phyloP scores from a whole-genome alignment of 1,140 invertebrate genomes.

The Macrobrachium rosenbergii region DNA sequence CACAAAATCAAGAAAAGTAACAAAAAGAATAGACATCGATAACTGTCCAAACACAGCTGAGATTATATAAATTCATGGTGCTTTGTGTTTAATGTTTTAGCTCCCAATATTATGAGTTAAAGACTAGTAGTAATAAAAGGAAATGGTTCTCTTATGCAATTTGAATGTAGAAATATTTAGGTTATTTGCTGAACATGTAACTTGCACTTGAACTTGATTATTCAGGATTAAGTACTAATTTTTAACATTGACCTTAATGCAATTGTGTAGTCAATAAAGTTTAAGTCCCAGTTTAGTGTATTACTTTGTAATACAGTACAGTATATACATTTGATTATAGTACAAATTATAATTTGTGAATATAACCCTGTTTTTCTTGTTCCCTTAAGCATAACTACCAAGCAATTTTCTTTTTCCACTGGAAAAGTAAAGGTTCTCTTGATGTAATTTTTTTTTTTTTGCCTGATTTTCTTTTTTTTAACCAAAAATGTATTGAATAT shows the following conservation, averaged over 20 bases:
- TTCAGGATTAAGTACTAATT: too few species aligned
- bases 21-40: slow-evolving; percentile 70
- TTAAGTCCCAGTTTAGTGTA: neutral
- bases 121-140: neutral
- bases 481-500: too few species aligned
- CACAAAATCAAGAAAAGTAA: slow-evolving; percentile 71
- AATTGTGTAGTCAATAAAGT: neutral
- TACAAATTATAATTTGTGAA: slow-evolving; percentile 24
- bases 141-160: too few species aligned
- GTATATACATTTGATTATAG: neutral
- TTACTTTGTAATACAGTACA: slow-evolving; percentile 5
- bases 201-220: too few species aligned
- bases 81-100: slow-evolving; percentile 1
- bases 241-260: too few species aligned
- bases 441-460: too few species aligned
- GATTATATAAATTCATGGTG: slow-evolving; percentile 5
- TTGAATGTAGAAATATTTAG: too few species aligned
- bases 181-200: too few species aligned
- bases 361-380: neutral
- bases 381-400: too few species aligned
- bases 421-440: too few species aligned
- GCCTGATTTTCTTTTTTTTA: too few species aligned
- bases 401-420: too few species aligned
- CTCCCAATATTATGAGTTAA: neutral
- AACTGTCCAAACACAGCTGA: neutral